phyloP scores from a whole-genome alignment of 2,113 vertebrate genomes.

The Pagrus major region DNA sequence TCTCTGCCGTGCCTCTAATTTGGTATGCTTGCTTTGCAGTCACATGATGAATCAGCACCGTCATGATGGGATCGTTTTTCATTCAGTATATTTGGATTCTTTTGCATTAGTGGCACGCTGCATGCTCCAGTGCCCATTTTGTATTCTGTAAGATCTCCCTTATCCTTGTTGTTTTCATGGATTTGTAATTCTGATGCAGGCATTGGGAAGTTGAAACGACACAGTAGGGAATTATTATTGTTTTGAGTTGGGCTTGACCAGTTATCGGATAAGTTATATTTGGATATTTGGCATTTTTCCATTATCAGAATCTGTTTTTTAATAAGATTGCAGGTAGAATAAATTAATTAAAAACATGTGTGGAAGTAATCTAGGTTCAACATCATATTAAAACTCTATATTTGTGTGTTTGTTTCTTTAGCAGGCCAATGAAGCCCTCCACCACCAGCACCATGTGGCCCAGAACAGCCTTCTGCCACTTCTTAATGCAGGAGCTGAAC shows the following conservation, averaged over 20 bases:
- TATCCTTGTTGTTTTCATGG: conserved; percentile 6
- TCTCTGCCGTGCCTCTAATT: conserved; percentile 58
- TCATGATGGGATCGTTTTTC: conserved; percentile 76
- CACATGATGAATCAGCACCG: conserved; percentile 67
- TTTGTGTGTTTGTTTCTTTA: conserved; percentile 69
- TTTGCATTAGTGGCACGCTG: conserved; percentile 49
- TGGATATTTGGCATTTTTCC: no score
- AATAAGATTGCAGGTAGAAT: no score
- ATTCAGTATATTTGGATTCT: conserved; percentile 71
- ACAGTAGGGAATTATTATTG: background rate
- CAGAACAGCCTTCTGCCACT: conserved; percentile 98
- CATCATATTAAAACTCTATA: background rate
- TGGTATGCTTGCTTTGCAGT: conserved; percentile 72
- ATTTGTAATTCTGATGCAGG: conserved; percentile 2
- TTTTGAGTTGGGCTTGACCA: no score
- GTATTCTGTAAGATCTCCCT: conserved; percentile 19
- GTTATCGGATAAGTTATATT: no score
- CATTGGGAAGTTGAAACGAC: background rate
- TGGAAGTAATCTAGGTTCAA: background rate
- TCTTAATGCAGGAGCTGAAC: conserved; percentile 93
- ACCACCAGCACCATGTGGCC: conserved; percentile 99
- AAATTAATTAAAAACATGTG: background rate
- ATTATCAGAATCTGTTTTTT: no score
- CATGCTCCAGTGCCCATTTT: conserved; percentile 32
- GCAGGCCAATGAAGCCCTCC: conserved; percentile 98